phyloP scores from a whole-genome alignment of 2,888 invertebrate species.

The Pristionchus fissidentatus region DNA sequence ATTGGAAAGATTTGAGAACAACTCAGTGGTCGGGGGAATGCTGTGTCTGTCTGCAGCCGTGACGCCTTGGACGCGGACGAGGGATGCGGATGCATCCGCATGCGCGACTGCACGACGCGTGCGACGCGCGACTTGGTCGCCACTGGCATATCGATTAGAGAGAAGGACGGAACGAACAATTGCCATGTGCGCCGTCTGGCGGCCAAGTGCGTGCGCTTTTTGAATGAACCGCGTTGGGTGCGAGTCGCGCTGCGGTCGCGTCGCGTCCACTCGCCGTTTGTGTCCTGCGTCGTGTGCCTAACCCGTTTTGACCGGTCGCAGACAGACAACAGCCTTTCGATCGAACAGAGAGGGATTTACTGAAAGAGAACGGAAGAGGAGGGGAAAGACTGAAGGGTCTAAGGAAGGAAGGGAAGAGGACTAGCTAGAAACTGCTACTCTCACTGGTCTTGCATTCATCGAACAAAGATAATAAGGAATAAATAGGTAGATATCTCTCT shows the following conservation, averaged over 20 bases:
- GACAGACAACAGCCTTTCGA: slow-evolving; percentile 41
- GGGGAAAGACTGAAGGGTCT: not conserved
- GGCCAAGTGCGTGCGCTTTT: slow-evolving; percentile 7
- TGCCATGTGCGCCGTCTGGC: slow-evolving; percentile 39
- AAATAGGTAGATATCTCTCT: slow-evolving; percentile 33
- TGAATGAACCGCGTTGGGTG: too few relatives aligned
- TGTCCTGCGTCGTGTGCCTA: slow-evolving; percentile 30
- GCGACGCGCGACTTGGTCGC: slow-evolving; percentile 15
- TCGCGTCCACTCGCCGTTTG: not conserved
- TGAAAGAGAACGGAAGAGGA: not conserved
- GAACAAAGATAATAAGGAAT: slow-evolving; percentile 28
- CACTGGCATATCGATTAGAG: not conserved
- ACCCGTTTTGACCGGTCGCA: slow-evolving; percentile 46
- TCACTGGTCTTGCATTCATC: slow-evolving; percentile 44
- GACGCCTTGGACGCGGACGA: slow-evolving; percentile 33
- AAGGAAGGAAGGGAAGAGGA: not conserved
- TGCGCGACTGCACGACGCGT: not conserved
- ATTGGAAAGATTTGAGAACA: not conserved
- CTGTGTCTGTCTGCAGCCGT: slow-evolving; percentile 23
- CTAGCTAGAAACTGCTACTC: slow-evolving; percentile 45
- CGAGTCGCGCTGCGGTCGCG: not conserved
- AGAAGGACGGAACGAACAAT: slow-evolving; percentile 15
- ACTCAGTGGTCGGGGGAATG: not conserved
- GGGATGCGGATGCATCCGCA: not conserved
- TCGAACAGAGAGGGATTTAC: not conserved